phyloP scores from a whole-genome alignment of 2,797 vertebrate species.

The Sphenodon punctatus region DNA sequence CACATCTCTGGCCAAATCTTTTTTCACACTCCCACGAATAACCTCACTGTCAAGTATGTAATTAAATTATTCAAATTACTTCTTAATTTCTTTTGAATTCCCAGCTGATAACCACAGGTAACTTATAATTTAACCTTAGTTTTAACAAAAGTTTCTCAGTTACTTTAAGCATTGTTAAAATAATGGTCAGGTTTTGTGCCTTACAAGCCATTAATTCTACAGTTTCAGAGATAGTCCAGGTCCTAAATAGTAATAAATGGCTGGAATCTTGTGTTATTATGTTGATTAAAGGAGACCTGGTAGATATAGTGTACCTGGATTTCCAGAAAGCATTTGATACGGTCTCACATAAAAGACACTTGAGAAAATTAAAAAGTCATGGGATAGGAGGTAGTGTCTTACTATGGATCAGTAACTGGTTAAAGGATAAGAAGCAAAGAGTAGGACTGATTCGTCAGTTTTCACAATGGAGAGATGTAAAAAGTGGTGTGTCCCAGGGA shows the following conservation, averaged over 20 bases:
- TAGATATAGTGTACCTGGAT: too few species aligned
- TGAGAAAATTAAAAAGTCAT: too few species aligned
- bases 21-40: background rate
- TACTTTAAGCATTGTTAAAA: background rate
- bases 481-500: too few species aligned
- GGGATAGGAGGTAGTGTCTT: too few species aligned
- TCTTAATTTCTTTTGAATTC: background rate
- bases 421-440: too few species aligned
- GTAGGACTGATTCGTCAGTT: too few species aligned
- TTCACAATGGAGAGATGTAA: too few species aligned
- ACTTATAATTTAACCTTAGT: background rate
- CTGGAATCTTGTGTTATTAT: background rate
- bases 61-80: background rate
- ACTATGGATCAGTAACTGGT: too few species aligned
- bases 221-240: background rate
- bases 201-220: background rate
- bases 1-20: background rate
- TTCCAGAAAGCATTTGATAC: too few species aligned
- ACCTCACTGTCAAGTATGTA: background rate
- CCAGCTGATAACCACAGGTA: too few species aligned
- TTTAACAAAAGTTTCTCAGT: background rate
- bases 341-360: too few species aligned
- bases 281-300: too few species aligned
- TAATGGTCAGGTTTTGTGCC: background rate
- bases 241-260: background rate